phyloP scores from a whole-genome alignment of 1,140 invertebrate genomes.

The Drosophila kurseongensis region DNA sequence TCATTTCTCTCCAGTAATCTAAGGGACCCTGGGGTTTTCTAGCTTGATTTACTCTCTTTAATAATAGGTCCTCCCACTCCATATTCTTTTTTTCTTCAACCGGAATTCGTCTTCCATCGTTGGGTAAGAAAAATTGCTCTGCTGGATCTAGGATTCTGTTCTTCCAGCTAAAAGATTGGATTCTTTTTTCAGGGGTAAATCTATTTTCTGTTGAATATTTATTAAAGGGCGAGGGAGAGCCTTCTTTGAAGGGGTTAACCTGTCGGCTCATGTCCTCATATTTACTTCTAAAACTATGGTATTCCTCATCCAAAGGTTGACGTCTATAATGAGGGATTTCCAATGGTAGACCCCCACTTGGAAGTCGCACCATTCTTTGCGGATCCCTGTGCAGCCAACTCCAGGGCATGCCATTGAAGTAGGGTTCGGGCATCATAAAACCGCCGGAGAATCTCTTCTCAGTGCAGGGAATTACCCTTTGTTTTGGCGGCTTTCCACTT shows the following conservation, averaged over 20 bases:
- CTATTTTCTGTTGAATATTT: too few relatives aligned
- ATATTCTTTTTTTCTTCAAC: neutral
- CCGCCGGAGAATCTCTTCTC: slow-evolving; percentile 7
- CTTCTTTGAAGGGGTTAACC: neutral
- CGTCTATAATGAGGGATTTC: neutral
- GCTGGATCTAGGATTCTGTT: neutral
- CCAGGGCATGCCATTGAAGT: slow-evolving; percentile 9
- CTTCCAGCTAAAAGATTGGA: neutral
- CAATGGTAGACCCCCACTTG: neutral
- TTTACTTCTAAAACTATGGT: neutral
- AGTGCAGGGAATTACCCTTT: slow-evolving; percentile 6
- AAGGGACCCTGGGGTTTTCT: neutral
- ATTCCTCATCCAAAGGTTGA: neutral
- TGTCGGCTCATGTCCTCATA: neutral
- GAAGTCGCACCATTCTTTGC: neutral
- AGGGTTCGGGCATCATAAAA: slow-evolving; percentile 4
- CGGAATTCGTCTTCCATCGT: neutral
- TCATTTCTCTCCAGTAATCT: slow-evolving; percentile 4
- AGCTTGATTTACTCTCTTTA: neutral
- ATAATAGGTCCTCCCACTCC: neutral
- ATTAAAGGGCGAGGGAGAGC: neutral
- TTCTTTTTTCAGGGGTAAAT: neutral
- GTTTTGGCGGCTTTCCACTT: neutral
- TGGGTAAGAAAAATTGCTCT: too few relatives aligned
- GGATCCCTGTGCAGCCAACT: slow-evolving; percentile 5